Evolutionary conservation across 2,888 invertebrate species (phyloP).

Genomic region (Noctua fimbriata): DNA sequence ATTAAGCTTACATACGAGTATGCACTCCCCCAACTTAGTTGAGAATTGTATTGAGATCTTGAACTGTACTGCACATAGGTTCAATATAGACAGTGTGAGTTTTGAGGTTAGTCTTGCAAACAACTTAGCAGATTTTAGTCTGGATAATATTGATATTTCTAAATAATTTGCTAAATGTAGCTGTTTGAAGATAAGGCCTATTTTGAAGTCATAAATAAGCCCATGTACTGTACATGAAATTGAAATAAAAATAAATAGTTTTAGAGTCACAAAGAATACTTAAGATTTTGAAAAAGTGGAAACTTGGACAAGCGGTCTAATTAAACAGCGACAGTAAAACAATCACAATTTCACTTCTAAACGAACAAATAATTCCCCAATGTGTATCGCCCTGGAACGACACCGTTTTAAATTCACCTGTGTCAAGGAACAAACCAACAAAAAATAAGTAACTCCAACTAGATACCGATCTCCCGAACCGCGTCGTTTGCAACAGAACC

Average conservation of each 20-base stretch:
- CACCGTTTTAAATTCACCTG: not conserved
- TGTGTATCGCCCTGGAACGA: not conserved
- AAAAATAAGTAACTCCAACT: conserved; percentile 17
- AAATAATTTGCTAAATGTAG: not conserved
- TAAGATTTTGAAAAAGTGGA: not conserved
- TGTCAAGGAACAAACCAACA: not conserved
- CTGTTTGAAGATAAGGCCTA: not conserved
- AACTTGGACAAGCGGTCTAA: not conserved
- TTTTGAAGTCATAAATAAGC: not conserved
- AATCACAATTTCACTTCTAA: not conserved
- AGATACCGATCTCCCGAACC: conserved; percentile 19
- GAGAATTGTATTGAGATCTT: conserved; percentile 24
- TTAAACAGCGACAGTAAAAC: not conserved
- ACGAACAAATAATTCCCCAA: not conserved
- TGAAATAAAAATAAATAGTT: not conserved
- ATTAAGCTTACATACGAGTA: conserved; percentile 50
- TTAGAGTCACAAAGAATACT: not conserved
- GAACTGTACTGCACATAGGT: conserved; percentile 5
- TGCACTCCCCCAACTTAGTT: conserved; percentile 32
- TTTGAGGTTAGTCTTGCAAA: conserved; percentile 10
- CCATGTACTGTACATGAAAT: not conserved
- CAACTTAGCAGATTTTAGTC: not conserved
- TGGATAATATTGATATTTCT: not conserved
- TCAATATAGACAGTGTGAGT: conserved; percentile 6
- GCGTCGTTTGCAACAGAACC: conserved; percentile 43